Conservation (phyloP, 2,888 invertebrate genomes). For the Mylabris sibirica region DNA sequence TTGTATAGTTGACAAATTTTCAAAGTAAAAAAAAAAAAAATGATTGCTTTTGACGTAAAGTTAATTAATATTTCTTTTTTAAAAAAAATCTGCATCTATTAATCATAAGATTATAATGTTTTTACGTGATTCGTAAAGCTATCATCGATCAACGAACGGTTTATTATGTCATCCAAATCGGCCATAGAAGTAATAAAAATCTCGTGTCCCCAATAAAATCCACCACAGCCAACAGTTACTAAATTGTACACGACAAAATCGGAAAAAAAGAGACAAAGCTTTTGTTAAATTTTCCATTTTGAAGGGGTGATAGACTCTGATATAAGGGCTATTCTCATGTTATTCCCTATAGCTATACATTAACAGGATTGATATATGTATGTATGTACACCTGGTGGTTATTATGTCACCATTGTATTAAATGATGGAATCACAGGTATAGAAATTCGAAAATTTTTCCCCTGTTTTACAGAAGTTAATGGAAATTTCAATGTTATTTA, state of each 20-base stretch:
- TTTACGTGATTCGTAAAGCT: slow-evolving; percentile 11
- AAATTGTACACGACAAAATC: background rate
- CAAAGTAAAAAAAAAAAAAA: too few species aligned
- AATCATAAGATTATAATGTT: slow-evolving; percentile 14
- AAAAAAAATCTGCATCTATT: slow-evolving; percentile 9
- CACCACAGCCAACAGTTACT: background rate
- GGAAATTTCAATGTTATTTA: background rate
- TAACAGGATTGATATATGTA: background rate
- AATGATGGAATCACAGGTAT: background rate
- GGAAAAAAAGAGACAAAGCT: too few species aligned
- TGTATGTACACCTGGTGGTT: background rate
- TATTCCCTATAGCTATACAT: too few species aligned
- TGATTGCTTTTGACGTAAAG: slow-evolving; percentile 4
- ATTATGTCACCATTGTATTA: background rate
- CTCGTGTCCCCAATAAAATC: background rate
- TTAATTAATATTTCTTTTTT: slow-evolving; percentile 16
- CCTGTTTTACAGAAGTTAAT: background rate
- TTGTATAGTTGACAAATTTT: background rate
- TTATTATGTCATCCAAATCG: slow-evolving; percentile 15
- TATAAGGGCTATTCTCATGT: too few species aligned
- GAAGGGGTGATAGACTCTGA: too few species aligned
- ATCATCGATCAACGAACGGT: slow-evolving; percentile 15
- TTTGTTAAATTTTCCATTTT: too few species aligned
- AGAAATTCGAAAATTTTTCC: background rate
- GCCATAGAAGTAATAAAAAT: slow-evolving; percentile 1